A percentile compares a stretch with the other conserved stretches of the same genome.
These are phyloP conservation scores for Rafetus swinhoei DNA, from an alignment of 2,113 vertebrate genomes.

Conservation along the genomic window DNA sequence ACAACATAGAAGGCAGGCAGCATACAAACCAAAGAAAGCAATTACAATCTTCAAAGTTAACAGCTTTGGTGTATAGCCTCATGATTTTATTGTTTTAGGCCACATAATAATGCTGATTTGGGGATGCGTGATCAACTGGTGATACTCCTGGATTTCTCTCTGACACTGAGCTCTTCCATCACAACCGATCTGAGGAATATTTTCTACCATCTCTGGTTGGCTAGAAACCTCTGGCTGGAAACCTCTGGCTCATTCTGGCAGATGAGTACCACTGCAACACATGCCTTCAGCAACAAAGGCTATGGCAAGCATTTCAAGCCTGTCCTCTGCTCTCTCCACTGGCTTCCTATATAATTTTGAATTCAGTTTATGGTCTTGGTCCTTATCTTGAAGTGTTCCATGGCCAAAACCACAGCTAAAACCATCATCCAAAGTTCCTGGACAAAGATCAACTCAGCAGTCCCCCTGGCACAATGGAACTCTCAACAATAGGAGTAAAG, in stretches of 20 bases:
- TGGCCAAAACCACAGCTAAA: background rate
- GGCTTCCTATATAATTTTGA: background rate
- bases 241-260: background rate
- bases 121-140: background rate
- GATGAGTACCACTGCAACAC: background rate
- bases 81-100: background rate
- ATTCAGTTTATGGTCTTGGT: background rate
- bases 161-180: too few relatives aligned
- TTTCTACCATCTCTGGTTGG: too few relatives aligned
- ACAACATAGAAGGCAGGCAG: background rate
- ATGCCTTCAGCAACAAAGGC: background rate
- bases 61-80: background rate
- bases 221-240: too few relatives aligned
- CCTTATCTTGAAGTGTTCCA: background rate
- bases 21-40: background rate
- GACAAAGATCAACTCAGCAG: background rate
- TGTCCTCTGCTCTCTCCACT: background rate
- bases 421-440: background rate
- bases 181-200: too few relatives aligned
- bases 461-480: background rate
- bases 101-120: background rate
- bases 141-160: background rate
- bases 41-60: background rate
- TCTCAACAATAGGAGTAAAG: background rate
- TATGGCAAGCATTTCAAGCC: background rate